Evolutionary conservation across 1,140 invertebrate species (phyloP).

Genomic region (Drosophila auraria): DNA sequence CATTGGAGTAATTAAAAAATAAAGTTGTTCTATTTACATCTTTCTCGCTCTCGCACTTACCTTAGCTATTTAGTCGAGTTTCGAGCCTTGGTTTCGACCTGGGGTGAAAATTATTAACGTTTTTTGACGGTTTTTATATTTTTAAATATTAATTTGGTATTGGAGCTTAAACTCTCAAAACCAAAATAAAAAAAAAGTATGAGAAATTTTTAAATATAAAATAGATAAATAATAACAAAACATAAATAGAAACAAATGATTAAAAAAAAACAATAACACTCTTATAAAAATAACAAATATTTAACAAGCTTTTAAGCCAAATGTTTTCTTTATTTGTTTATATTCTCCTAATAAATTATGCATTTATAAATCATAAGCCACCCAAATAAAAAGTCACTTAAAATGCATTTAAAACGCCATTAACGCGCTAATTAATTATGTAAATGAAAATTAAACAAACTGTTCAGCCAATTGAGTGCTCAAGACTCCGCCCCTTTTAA

Average conservation of each 20-base stretch:
- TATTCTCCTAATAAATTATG: neutral
- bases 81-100: too few species aligned
- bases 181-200: too few species aligned
- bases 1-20: too few species aligned
- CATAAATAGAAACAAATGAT: too few species aligned
- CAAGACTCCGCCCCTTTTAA: conserved; percentile 12
- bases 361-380: neutral
- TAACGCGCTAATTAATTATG: conserved; percentile 52
- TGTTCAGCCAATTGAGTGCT: conserved; percentile 52
- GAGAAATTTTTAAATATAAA: neutral
- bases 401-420: conserved; percentile 31
- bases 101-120: too few species aligned
- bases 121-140: too few species aligned
- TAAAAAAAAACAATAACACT: neutral
- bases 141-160: too few species aligned
- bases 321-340: neutral
- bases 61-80: too few species aligned
- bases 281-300: neutral
- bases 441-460: conserved; percentile 56
- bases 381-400: conserved; percentile 6
- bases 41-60: too few species aligned
- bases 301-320: neutral
- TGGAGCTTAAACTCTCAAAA: too few species aligned
- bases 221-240: too few species aligned
- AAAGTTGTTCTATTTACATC: too few species aligned